These are phyloP conservation scores for Campopleginae sp. DNA, from an alignment of 2,888 invertebrate genomes.

Conservation along the genomic window DNA sequence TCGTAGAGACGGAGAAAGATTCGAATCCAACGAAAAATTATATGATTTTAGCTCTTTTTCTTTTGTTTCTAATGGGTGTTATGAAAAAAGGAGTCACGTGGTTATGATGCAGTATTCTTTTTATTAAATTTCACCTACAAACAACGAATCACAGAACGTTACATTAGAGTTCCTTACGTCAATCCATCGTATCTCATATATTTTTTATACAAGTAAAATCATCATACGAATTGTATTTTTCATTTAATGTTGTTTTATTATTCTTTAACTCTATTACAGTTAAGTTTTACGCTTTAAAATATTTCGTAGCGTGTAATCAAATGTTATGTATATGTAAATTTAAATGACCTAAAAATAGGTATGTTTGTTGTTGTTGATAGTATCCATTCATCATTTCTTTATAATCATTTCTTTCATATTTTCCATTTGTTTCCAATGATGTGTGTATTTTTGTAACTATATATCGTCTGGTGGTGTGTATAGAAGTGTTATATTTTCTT, in stretches of 20 bases:
- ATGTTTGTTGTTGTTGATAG: conserved; percentile 62
- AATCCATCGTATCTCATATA: conserved; percentile 83
- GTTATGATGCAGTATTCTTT: conserved; percentile 82
- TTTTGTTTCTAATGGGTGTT: neutral
- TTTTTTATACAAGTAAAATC: conserved; percentile 83
- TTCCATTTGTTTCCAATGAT: conserved; percentile 69
- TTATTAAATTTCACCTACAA: conserved; percentile 85
- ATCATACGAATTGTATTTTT: conserved; percentile 73
- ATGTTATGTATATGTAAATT: conserved; percentile 82
- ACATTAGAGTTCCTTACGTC: conserved; percentile 84
- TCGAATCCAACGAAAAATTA: neutral
- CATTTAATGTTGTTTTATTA: conserved; percentile 18
- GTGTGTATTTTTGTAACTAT: conserved; percentile 32
- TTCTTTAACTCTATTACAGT: conserved; percentile 82
- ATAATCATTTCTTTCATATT: conserved; percentile 6
- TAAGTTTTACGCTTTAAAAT: conserved; percentile 83
- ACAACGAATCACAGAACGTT: conserved; percentile 85
- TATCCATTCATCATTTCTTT: conserved; percentile 63
- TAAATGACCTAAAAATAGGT: conserved; percentile 83
- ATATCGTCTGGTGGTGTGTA: conserved; percentile 70
- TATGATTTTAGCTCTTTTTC: neutral
- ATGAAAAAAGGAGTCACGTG: neutral
- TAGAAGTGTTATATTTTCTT: conserved; percentile 77
- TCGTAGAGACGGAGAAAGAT: neutral
- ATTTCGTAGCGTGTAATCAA: conserved; percentile 82